Base-by-base conservation (phyloP, 2,888 invertebrate species). In the Nomada lathburiana region DNA sequence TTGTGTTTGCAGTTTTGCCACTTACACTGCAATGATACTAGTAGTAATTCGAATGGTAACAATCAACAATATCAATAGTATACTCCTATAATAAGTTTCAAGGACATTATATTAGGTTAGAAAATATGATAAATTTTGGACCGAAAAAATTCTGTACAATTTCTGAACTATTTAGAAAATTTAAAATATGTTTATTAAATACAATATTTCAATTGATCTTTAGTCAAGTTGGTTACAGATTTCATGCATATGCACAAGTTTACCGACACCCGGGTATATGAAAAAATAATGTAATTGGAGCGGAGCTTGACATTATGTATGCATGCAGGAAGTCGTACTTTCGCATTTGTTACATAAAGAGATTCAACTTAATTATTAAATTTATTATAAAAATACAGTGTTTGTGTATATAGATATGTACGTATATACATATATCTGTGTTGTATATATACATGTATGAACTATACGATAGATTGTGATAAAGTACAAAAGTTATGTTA, bases 391-490 rank as follows among this genome's bases (percentile, higher is more conserved):
- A 72, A 26, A 42, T 53, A 9, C 20, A 13, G 18, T 36, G 36
- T 2, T 5, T 29, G 29, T 2, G 11, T 36, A 53, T 36, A 2
- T 29, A 65, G 7, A 70, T 59, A 50, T 47, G 23, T 23, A 20
- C 20, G 23, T 50, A 47, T 16, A 16, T 16, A 47, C 7, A 47
- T 26, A 11, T 9, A 23, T 11, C 20, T 23, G 11, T 55, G 23
- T 36, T 29, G 9, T 52, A 29, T 50, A 5, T 59, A 69, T 29
- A 60, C 20, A 20, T 52, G 18, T 62, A 62, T 52, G 36, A 55
- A 57, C 26, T 55, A 60, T 60, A 59, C 57, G 64, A 52, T 76
- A 64, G 55, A 73, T 60, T 65, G 64, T 73, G 50, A 73, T 74
- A 63, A 65, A 20, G 26, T 55, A 47, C 50, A 53, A 64, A 63